A percentile compares a stretch with the other conserved stretches of the same genome.
Conservation (phyloP, 2,888 invertebrate genomes). For the Lapara coniferarum region DNA sequence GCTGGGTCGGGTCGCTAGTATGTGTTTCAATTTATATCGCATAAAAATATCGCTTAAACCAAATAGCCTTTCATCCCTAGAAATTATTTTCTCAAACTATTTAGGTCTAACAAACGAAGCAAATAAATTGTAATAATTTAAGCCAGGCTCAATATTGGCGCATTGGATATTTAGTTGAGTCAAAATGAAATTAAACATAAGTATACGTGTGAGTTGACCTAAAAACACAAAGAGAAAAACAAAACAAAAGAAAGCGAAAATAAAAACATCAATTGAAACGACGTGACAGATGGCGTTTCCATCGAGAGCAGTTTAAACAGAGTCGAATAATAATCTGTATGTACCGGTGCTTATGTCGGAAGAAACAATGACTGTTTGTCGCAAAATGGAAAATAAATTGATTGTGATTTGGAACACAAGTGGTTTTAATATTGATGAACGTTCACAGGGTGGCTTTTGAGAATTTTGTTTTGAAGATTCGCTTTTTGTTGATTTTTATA, state of each 20-base stretch:
- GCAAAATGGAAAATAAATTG: slow-evolving; percentile 32
- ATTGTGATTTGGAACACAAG: slow-evolving; percentile 26
- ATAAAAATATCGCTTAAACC: too few relatives aligned
- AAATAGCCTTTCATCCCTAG: too few relatives aligned
- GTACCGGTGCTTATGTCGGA: background rate
- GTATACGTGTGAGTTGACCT: too few relatives aligned
- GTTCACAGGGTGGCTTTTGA: background rate
- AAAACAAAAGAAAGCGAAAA: slow-evolving; percentile 39
- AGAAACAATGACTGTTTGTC: slow-evolving; percentile 27
- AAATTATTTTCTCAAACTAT: too few relatives aligned
- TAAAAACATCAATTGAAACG: slow-evolving; percentile 52
- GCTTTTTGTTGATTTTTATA: too few relatives aligned
- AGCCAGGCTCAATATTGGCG: too few relatives aligned
- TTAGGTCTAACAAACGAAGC: too few relatives aligned
- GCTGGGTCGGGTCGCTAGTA: too few relatives aligned
- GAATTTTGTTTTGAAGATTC: slow-evolving; percentile 2
- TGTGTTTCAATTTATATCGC: too few relatives aligned
- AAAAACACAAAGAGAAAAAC: slow-evolving; percentile 22
- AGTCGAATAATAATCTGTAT: slow-evolving; percentile 12
- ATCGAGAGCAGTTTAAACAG: slow-evolving; percentile 28
- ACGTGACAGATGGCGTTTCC: slow-evolving; percentile 48
- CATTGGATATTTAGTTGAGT: too few relatives aligned
- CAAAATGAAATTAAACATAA: too few relatives aligned
- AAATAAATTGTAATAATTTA: too few relatives aligned
- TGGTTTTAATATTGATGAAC: slow-evolving; percentile 10